Evolutionary conservation across 2,797 vertebrate genomes (phyloP).

Genomic region (Ptychobarbus kaznakovi): DNA sequence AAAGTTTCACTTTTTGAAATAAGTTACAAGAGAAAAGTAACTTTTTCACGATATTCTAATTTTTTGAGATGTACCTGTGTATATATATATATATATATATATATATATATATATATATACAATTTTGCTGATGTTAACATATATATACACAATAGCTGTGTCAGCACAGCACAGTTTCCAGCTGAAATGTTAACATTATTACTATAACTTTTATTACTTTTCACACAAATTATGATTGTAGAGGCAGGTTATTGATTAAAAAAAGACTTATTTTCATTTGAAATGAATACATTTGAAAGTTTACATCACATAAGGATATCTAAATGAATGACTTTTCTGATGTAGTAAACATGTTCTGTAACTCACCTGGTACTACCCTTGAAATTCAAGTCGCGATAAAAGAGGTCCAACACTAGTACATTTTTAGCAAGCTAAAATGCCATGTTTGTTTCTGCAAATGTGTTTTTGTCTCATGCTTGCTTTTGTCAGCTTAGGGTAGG

Average conservation of each 20-base stretch:
- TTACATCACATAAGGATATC: not conserved
- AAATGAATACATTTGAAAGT: not conserved
- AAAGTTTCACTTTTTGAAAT: too few species aligned
- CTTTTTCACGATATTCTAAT: too few species aligned
- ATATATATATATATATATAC: not conserved
- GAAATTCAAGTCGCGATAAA: not conserved
- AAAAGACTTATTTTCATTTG: not conserved
- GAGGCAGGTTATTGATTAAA: not conserved
- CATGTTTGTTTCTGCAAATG: not conserved
- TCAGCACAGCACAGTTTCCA: not conserved
- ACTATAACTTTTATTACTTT: not conserved
- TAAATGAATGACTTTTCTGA: not conserved
- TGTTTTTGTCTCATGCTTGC: not conserved
- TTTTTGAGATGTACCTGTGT: too few species aligned
- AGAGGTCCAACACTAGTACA: not conserved
- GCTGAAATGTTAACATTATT: not conserved
- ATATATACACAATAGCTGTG: too few species aligned
- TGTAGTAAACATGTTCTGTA: not conserved
- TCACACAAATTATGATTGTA: not conserved
- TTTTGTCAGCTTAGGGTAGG: not conserved
- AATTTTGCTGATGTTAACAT: not conserved
- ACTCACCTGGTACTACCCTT: not conserved
- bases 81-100: not conserved
- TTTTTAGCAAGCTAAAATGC: not conserved
- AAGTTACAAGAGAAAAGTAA: too few species aligned